A percentile compares a stretch with the other conserved stretches of the same genome.
Conservation (phyloP, 2,113 vertebrate species). For the Ceyx melanurus region DNA sequence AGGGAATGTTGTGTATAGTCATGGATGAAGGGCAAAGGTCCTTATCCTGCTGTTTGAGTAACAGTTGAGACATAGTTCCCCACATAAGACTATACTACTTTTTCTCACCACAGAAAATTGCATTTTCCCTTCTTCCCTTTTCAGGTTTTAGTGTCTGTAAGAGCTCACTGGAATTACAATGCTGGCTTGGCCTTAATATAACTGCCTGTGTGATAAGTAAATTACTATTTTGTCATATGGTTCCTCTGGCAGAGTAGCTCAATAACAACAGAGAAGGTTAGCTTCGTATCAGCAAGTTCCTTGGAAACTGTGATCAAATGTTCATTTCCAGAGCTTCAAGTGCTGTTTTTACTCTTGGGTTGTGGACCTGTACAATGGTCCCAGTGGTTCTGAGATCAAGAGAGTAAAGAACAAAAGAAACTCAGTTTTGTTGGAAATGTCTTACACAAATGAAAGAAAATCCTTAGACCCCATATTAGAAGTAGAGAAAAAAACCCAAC, state of each 20-base stretch:
- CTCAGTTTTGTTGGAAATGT: not conserved
- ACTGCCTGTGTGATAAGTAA: not conserved
- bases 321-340: not conserved
- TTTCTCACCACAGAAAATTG: not conserved
- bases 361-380: not conserved
- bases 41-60: not conserved
- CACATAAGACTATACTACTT: not conserved
- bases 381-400: not conserved
- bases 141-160: not conserved
- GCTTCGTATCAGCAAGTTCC: not conserved
- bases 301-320: not conserved
- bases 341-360: not conserved
- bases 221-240: not conserved
- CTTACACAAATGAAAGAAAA: not conserved
- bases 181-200: not conserved
- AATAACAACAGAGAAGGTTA: not conserved
- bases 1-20: not conserved
- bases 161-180: not conserved
- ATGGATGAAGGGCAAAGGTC: not conserved
- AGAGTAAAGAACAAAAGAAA: not conserved
- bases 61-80: not conserved
- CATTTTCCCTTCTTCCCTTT: not conserved
- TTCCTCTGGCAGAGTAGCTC: not conserved
- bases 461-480: not conserved
- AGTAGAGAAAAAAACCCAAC: not conserved